These are phyloP conservation scores for Spilosoma lubricipeda DNA, from an alignment of 2,888 invertebrate species.

Conservation along the genomic window DNA sequence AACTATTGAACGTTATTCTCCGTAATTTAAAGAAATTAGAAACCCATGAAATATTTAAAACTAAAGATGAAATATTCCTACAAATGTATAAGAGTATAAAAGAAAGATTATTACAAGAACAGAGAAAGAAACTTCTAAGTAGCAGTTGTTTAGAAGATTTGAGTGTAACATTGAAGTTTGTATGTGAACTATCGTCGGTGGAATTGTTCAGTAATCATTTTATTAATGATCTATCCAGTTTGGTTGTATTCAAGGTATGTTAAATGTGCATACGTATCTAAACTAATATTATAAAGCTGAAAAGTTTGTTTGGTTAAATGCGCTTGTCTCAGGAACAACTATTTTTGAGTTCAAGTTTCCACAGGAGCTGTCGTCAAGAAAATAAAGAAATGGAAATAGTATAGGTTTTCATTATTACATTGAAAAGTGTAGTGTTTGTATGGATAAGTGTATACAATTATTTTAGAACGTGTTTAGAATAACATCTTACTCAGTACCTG, in stretches of 20 bases:
- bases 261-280: neutral
- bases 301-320: too few relatives aligned
- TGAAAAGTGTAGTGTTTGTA: too few relatives aligned
- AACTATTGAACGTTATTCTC: conserved; percentile 68
- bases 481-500: too few relatives aligned
- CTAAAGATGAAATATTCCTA: conserved; percentile 68
- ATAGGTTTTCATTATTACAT: too few relatives aligned
- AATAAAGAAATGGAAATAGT: too few relatives aligned
- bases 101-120: conserved; percentile 56
- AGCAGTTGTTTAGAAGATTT: conserved; percentile 66
- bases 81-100: conserved; percentile 73
- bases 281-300: neutral
- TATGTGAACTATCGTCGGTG: conserved; percentile 71
- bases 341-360: too few relatives aligned
- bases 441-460: too few relatives aligned
- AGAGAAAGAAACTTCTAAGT: conserved; percentile 47
- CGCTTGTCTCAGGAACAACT: too few relatives aligned
- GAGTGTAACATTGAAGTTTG: conserved; percentile 65
- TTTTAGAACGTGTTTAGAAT: too few relatives aligned
- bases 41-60: conserved; percentile 66
- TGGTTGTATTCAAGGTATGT: conserved; percentile 71
- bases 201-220: conserved; percentile 68
- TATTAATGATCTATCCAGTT: conserved; percentile 64
- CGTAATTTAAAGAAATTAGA: conserved; percentile 77
- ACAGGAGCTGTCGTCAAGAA: too few relatives aligned